These are phyloP conservation scores for Mallotus villosus DNA, from an alignment of 2,797 vertebrate species.

Conservation along the genomic window DNA sequence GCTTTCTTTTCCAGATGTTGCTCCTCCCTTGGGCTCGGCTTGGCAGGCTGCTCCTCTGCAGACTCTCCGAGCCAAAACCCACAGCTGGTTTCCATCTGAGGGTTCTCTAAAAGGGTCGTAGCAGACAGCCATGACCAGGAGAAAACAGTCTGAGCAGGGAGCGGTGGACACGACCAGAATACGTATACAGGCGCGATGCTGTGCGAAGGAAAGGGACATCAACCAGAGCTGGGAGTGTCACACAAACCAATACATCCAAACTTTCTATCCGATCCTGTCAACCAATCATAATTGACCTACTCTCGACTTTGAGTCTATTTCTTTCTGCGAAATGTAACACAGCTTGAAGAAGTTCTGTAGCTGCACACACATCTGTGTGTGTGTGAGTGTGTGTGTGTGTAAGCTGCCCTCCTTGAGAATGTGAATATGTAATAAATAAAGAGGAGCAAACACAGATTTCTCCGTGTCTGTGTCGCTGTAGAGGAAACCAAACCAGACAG, in stretches of 20 bases:
- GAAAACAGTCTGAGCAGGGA: conserved; percentile 39
- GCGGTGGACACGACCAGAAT: conserved; percentile 29
- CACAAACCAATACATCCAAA: background rate
- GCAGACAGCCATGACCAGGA: conserved; percentile 46
- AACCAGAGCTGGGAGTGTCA: background rate
- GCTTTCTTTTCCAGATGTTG: conserved; percentile 72
- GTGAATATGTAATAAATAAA: conserved; percentile 10
- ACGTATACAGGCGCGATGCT: conserved; percentile 22
- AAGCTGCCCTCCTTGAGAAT: background rate
- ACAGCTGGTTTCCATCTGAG: conserved; percentile 74
- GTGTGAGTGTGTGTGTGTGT: too few species aligned
- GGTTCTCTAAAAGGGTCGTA: conserved; percentile 40
- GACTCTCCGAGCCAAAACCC: conserved; percentile 54
- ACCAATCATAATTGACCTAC: background rate
- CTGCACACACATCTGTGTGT: background rate
- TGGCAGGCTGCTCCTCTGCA: conserved; percentile 11
- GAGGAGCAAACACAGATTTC: background rate
- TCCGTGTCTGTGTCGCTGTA: conserved; percentile 21
- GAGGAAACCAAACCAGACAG: conserved; percentile 21
- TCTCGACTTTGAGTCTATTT: background rate
- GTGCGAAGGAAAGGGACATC: background rate
- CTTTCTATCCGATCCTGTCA: background rate
- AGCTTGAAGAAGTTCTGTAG: background rate
- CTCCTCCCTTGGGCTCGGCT: conserved; percentile 52
- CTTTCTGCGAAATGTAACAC: background rate